Evolutionary conservation across 2,113 vertebrate species (phyloP).

Genomic region (Alethe diademata): DNA sequence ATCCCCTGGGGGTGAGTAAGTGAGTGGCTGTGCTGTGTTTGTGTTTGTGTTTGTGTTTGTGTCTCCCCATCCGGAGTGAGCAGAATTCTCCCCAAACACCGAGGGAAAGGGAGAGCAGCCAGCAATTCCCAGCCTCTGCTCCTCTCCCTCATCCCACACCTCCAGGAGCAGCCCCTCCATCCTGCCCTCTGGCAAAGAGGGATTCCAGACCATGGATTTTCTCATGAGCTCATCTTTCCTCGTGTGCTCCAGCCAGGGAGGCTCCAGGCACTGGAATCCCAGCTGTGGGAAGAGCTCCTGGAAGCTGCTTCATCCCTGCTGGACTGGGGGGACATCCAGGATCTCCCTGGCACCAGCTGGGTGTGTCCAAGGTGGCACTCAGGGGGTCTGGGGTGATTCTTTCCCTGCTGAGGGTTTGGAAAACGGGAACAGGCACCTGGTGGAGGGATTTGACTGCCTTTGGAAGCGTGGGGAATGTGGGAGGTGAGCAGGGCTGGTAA

Average conservation of each 20-base stretch:
- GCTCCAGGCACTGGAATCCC: neutral
- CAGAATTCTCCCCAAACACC: fast-evolving
- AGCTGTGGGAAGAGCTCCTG: neutral
- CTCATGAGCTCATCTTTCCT: neutral
- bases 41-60: no score
- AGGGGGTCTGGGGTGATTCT: neutral
- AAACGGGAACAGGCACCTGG: neutral
- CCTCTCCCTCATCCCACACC: neutral
- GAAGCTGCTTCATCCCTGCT: neutral
- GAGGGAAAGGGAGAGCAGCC: neutral
- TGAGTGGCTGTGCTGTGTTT: no score
- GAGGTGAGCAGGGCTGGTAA: neutral
- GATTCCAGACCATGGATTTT: neutral
- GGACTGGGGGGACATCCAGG: no score
- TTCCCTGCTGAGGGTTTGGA: neutral
- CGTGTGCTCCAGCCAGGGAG: neutral
- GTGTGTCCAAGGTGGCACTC: fast-evolving
- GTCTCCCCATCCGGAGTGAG: fast-evolving
- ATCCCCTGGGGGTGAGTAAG: no score
- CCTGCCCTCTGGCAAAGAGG: neutral
- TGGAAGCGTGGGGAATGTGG: neutral
- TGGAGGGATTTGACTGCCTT: fast-evolving
- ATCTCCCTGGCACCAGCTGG: no score
- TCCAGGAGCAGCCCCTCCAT: neutral
- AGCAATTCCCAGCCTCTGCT: neutral